Conservation (phyloP, 2,113 vertebrate species). For the Theristicus caerulescens region DNA sequence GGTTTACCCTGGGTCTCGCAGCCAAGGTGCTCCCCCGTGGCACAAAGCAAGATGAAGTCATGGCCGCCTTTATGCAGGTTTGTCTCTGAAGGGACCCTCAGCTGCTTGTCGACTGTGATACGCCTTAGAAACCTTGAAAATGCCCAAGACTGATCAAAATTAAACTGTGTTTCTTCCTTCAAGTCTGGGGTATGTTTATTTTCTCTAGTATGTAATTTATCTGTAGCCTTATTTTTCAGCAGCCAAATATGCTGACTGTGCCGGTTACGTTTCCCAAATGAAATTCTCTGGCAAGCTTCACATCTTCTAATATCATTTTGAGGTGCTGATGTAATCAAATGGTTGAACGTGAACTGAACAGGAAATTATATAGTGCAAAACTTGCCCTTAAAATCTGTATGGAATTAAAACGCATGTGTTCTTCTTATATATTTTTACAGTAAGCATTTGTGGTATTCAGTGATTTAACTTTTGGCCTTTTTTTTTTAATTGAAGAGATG, state of each 20-base stretch:
- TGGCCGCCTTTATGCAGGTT: background rate
- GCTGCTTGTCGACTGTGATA: accelerated
- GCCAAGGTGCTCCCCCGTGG: background rate
- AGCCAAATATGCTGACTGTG: conserved; percentile 22
- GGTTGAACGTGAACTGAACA: background rate
- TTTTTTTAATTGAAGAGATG: background rate
- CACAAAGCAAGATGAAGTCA: accelerated
- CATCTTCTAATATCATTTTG: background rate
- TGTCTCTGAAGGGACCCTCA: background rate
- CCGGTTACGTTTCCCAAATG: background rate
- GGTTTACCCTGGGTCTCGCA: background rate
- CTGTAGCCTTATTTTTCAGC: background rate
- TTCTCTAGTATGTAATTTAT: conserved; percentile 4
- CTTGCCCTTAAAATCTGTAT: background rate
- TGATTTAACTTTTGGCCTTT: background rate
- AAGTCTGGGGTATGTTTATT: background rate
- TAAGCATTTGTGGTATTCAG: background rate
- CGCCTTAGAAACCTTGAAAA: background rate
- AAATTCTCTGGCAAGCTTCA: conserved; percentile 12
- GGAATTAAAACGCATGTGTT: background rate
- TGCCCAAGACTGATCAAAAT: background rate
- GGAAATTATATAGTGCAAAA: background rate
- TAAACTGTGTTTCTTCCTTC: background rate
- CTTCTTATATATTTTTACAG: background rate
- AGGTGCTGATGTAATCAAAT: conserved; percentile 36